Conservation (phyloP, 2,888 invertebrate species). For the Chrysotoxum bicinctum region DNA sequence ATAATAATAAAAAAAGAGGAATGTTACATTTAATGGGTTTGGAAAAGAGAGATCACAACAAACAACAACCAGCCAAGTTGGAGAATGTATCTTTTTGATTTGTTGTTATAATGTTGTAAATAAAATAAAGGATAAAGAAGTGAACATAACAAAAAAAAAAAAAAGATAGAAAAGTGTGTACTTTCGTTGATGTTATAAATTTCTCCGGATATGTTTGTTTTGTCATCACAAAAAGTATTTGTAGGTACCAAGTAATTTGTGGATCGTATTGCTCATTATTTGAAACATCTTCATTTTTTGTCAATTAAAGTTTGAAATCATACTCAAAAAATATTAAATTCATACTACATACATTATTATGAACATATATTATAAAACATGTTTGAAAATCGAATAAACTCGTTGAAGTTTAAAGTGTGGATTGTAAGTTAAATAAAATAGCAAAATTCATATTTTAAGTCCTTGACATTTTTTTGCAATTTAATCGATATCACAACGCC, state of each 20-base stretch:
- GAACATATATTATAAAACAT: background rate
- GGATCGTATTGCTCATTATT: background rate
- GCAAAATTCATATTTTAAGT: background rate
- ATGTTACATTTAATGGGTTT: conserved; percentile 62
- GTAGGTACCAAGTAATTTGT: background rate
- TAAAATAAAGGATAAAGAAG: conserved; percentile 17
- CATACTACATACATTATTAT: background rate
- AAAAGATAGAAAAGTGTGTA: conserved; percentile 40
- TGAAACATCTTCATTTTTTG: background rate
- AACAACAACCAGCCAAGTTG: conserved; percentile 19
- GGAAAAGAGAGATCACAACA: conserved; percentile 55
- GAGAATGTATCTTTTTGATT: conserved; percentile 16
- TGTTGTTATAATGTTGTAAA: conserved; percentile 4
- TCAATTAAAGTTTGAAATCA: background rate
- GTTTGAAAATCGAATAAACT: background rate
- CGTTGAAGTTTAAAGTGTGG: background rate
- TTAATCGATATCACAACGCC: background rate
- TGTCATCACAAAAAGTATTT: background rate
- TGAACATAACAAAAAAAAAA: conserved; percentile 32
- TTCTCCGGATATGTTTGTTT: conserved; percentile 18
- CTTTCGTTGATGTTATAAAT: conserved; percentile 17
- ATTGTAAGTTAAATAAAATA: background rate
- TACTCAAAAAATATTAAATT: background rate
- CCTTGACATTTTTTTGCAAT: background rate
- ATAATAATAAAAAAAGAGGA: conserved; percentile 59